Conservation (phyloP, 2,113 vertebrate genomes). For the Coracopsis vasa region DNA sequence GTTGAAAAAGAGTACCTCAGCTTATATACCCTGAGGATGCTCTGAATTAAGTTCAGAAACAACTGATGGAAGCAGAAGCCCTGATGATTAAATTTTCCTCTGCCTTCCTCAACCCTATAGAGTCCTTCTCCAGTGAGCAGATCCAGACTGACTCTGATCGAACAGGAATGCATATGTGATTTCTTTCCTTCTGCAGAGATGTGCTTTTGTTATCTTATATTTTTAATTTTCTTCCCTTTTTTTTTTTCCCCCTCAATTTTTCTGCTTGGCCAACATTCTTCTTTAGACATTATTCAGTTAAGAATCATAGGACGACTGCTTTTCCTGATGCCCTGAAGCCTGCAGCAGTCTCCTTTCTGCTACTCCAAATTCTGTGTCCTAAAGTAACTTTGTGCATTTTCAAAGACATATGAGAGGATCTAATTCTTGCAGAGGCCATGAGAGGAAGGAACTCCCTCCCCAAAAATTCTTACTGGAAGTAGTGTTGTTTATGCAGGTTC, state of each 20-base stretch:
- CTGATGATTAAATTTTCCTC: neutral
- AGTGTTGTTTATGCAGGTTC: neutral
- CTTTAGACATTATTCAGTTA: neutral
- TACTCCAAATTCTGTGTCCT: neutral
- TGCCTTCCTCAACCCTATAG: neutral
- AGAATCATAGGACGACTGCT: neutral
- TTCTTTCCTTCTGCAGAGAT: neutral
- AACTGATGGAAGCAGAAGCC: neutral
- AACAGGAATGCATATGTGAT: neutral
- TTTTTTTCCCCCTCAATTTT: neutral
- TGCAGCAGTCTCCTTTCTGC: neutral
- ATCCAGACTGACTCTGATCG: neutral
- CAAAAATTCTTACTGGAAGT: neutral
- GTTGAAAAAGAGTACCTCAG: neutral
- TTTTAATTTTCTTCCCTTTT: neutral
- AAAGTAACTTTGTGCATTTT: neutral
- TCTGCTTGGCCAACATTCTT: neutral
- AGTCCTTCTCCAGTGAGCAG: neutral
- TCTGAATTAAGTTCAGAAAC: neutral
- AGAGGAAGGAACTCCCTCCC: neutral
- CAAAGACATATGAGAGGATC: neutral
- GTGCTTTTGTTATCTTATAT: accelerated
- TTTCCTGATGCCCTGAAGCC: neutral
- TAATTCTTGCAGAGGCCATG: neutral
- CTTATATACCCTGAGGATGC: neutral